Base-by-base conservation (phyloP, 2,888 invertebrate species). In the Minunthozetes semirufus region DNA sequence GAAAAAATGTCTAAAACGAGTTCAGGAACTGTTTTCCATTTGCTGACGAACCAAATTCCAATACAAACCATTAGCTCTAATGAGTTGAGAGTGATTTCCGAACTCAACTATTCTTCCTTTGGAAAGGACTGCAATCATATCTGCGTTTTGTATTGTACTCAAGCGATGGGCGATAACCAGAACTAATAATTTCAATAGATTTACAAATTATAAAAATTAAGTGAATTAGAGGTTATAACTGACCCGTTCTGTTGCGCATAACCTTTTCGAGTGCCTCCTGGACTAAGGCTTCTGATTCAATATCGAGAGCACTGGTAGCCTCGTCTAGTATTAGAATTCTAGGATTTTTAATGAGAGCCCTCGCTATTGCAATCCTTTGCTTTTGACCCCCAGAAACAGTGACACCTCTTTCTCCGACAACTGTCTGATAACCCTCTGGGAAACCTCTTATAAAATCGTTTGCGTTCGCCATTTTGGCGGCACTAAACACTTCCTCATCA, bases 351-450 rank as follows among this genome's bases (percentile, higher is more conserved):
- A 98, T 84, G 59, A 97, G 86, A 0, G 97, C 97, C 75, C 97
- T 85, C 0, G 97, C 97, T 77, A 98, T 96, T 0, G 96, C 96
- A 77, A 97, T 90, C 78, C 97, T 85, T 82, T 97, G 96, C 79
- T 94, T 92, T 83, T 96, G 96, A 0, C 97, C 97, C 0, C 97
- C 96, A 68, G 94, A 94, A 50, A 97, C 86, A n/a, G 94, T 89
- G 73, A 89, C 88, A 0, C 95, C 95, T 75, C 76, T 66, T 84
- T 97, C 96, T 0, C 96, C 96, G 0, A 93, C 90, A 79, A 89
- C 81, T 0, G 95, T 96, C 73, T 89, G 83, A 82, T 96, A 98
- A 0, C 92, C 92, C 0, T 87, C 84, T 0, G 95, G 94, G 82
- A 98, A 93, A 46, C 84, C 84, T 0, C 80, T 82, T 63, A 98